Evolutionary conservation across 2,888 invertebrate species (phyloP), one percentile per base, ranked within the genome.

Genomic region (Ernsta delagoae): DNA sequence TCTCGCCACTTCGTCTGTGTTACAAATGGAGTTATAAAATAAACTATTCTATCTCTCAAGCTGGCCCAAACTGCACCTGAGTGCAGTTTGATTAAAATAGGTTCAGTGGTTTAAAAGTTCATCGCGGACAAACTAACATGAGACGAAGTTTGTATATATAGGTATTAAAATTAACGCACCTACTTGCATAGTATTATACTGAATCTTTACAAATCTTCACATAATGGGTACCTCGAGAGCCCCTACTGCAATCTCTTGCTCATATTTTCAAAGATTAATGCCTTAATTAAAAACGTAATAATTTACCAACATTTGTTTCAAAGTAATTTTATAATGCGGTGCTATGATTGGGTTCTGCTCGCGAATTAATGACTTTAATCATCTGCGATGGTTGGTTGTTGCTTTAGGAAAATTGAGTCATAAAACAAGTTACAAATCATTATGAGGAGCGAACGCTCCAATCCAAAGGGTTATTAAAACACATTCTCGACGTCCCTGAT

Each of bases 401-500:
- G 50, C 34, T 48, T 12, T 34, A 12, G 11, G 12, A 43, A 50
- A 59, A 41, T 59, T 50, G 36, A 59, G 39, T 11, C 16, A 59
- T 41, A 59, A 59, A 54, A 63, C 54, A 54, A 31, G 50, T 59
- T 34, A 64, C 53, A 60, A 63, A 53, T 60, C 48, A 43, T 61
- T 63, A 67, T 59, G 60, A 64, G 41, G 59, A 66, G 59, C 24
- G 57, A 68, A 68, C 24, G 57, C 4, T 7, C 39, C 39, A 59
- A 66, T 36, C 59, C 64, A 56, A 60, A 12, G 31, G 53, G 53
- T 53, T 66, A 60, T 66, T 54, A 63, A 59, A 50, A 41, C 12
- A 60, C 12, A 60, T 43, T 53, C 43, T 31, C 31, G 65, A 69
- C 73, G 75, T 75, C 74, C 74, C 78, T 80, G 86, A 73, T 74